Conservation (phyloP, 2,888 invertebrate genomes). For the Hirudinaria manillensis region DNA sequence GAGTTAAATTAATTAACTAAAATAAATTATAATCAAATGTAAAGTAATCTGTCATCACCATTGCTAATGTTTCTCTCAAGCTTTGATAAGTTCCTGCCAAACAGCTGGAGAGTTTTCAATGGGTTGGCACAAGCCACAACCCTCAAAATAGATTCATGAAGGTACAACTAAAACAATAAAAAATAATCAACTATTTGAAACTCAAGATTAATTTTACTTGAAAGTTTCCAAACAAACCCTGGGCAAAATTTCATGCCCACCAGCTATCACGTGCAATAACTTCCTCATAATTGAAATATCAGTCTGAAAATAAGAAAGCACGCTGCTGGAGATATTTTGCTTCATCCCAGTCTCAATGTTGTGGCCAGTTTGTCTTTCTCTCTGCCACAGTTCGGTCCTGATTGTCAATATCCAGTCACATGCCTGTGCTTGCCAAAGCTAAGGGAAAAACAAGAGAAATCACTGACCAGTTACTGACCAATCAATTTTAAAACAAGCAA, state of each 20-base stretch:
- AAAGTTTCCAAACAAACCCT: slow-evolving; percentile 5
- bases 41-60: not conserved
- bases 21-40: no score
- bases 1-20: not conserved
- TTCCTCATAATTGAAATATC: slow-evolving; percentile 2
- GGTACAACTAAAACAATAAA: slow-evolving; percentile 25
- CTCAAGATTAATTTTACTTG: not conserved
- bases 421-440: slow-evolving; percentile 21
- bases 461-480: not conserved
- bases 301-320: slow-evolving; percentile 9
- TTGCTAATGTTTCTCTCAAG: not conserved
- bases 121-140: slow-evolving; percentile 34
- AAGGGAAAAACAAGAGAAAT: not conserved
- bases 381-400: slow-evolving; percentile 13
- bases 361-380: not conserved
- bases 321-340: not conserved
- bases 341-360: not conserved
- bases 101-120: slow-evolving; percentile 29
- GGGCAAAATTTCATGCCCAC: not conserved
- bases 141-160: slow-evolving; percentile 32
- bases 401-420: slow-evolving; percentile 13
- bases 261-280: not conserved
- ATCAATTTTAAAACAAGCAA: not conserved
- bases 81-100: slow-evolving; percentile 23
- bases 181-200: not conserved